phyloP scores from a whole-genome alignment of 2,888 invertebrate genomes.

The Hydrotaea diabolus region DNA sequence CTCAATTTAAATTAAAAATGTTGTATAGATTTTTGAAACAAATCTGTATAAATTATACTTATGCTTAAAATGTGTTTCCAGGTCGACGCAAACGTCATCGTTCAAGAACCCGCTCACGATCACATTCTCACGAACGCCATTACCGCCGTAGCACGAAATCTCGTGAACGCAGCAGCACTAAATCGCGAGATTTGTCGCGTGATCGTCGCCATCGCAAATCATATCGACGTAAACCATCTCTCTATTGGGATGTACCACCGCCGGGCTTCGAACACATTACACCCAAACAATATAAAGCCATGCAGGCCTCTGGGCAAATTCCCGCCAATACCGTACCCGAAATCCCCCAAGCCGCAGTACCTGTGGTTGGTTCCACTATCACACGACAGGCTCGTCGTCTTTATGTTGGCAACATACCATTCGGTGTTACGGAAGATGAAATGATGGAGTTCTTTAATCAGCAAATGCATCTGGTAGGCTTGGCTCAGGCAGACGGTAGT shows the following conservation, averaged over 20 bases:
- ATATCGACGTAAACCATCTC: constrained; percentile 92
- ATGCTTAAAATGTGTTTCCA: too few relatives aligned
- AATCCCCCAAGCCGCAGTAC: constrained; percentile 96
- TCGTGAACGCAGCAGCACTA: too few relatives aligned
- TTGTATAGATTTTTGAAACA: too few relatives aligned
- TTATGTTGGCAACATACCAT: constrained; percentile 99
- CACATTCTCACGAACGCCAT: too few relatives aligned
- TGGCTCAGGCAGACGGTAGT: constrained; percentile 98
- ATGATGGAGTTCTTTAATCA: constrained; percentile 99
- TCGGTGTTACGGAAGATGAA: constrained; percentile 98
- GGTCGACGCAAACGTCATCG: too few relatives aligned
- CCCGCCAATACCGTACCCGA: constrained; percentile 95
- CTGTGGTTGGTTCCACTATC: constrained; percentile 97
- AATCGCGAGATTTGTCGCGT: too few relatives aligned
- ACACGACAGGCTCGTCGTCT: constrained; percentile 95
- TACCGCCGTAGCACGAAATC: too few relatives aligned
- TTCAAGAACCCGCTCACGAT: too few relatives aligned
- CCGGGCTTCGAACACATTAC: constrained; percentile 99
- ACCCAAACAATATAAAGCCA: constrained; percentile 94
- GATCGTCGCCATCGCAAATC: constrained; percentile 81
- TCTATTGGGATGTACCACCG: constrained; percentile 99
- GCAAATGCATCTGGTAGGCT: constrained; percentile 98
- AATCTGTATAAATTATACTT: too few relatives aligned
- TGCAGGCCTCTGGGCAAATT: constrained; percentile 96
- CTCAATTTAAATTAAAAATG: too few relatives aligned